Evolutionary conservation across 2,797 vertebrate species (phyloP), one percentile per base, ranked within the genome.

Genomic region (Bryconaethiops microstoma): DNA sequence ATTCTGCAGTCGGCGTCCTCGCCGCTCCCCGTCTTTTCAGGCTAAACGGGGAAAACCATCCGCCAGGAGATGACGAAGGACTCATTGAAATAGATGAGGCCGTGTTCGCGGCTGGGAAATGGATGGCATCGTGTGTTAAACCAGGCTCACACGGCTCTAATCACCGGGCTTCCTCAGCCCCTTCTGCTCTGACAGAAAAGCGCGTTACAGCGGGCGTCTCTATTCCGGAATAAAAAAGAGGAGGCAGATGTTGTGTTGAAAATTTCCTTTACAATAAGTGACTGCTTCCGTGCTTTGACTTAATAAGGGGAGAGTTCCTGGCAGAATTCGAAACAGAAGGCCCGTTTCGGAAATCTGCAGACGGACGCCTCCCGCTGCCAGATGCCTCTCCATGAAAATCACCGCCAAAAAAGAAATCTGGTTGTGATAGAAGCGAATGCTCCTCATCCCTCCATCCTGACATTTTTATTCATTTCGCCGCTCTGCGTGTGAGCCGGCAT

Each of bases 1-100:
- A 73, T 40, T 74, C 84, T 84, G 77, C 84, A 83, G 76, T 81
- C 85, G 79, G 75, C 29, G 70, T 82, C 79, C 79, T 74, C 75
- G 72, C 64, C 48, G 65, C 79, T 67, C 71, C 70, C 13, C 17
- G 19, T 14, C 6, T 67, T 75, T 79, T 77, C 59, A 67, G 48
- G n/a, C 54, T 63, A 77, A 84, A 86, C 74, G 35, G 75, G 82
- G 77, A 78, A 35, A 81, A 73, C 79, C 79, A 82, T 87, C 83
- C 83, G 73, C 57, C 45, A 4, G 48, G 40, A 81, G 76, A 76
- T 55, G 82, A 76, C 42, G 76, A 67, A 69, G 69, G 73, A 68
- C 69, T 84, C 71, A 85, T 74, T 84, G 86, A 88, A 85, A 82
- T 74, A 86, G 86, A 86, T 84, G 87, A 85, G 82, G 62, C 65